Conservation (phyloP, 2,113 vertebrate genomes). For the Lepisosteus osseus region DNA sequence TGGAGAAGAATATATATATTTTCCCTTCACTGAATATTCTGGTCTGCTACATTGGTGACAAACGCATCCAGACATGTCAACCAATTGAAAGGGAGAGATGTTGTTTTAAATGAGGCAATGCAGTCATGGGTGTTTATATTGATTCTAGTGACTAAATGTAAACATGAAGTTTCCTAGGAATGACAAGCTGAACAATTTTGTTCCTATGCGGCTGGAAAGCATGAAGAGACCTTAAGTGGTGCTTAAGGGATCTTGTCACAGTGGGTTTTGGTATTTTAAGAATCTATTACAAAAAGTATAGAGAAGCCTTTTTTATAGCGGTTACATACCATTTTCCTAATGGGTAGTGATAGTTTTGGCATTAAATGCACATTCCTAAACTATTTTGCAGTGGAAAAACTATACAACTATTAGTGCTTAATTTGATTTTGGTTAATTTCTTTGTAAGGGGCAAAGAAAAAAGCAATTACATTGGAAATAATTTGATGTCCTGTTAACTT, state of each 20-base stretch:
- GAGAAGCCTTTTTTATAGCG: too few relatives aligned
- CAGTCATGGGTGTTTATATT: slow-evolving; percentile 2
- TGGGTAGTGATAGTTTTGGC: too few relatives aligned
- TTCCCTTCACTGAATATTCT: neutral
- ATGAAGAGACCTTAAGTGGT: neutral
- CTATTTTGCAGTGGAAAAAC: too few relatives aligned
- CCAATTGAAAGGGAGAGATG: slow-evolving; percentile 4
- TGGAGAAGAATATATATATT: too few relatives aligned
- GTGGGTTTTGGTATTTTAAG: neutral
- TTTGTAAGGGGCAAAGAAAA: too few relatives aligned
- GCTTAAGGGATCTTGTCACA: slow-evolving; percentile 7
- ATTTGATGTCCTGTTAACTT: too few relatives aligned
- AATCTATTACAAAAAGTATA: neutral
- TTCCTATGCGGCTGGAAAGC: neutral
- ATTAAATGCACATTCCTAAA: too few relatives aligned
- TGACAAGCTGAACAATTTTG: neutral
- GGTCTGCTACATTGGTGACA: slow-evolving; percentile 15
- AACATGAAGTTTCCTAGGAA: slow-evolving; percentile 10
- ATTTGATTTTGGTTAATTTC: too few relatives aligned
- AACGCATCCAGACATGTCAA: neutral
- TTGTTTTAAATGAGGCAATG: neutral
- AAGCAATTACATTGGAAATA: neutral
- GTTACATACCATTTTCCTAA: too few relatives aligned
- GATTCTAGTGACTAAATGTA: slow-evolving; percentile 9
- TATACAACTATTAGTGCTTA: too few relatives aligned